A percentile compares a stretch with the other conserved stretches of the same genome.
Conservation (phyloP, 2,888 invertebrate genomes). For the Drosophila borborema region DNA sequence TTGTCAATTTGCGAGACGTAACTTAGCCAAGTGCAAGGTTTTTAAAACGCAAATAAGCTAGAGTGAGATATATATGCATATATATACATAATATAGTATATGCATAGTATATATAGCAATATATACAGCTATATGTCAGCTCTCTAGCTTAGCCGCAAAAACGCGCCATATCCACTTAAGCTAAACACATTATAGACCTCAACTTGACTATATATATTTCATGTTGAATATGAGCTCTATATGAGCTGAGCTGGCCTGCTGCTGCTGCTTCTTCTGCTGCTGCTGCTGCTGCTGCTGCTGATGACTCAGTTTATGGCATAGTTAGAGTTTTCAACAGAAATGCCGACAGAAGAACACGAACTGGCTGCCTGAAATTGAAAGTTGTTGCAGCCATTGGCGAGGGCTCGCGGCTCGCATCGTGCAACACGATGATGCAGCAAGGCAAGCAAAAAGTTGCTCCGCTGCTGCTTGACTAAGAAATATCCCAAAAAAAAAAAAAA, state of each 20-base stretch:
- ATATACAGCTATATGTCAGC: constrained; percentile 8
- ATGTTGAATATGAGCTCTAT: constrained; percentile 26
- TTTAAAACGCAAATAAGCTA: constrained; percentile 70
- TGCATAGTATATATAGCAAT: constrained; percentile 5
- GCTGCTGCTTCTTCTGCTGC: neutral
- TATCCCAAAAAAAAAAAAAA: constrained; percentile 13
- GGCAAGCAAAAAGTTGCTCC: neutral
- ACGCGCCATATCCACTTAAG: constrained; percentile 36
- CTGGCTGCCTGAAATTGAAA: constrained; percentile 53
- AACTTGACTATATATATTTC: constrained; percentile 11
- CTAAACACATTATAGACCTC: constrained; percentile 28
- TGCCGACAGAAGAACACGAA: constrained; percentile 24
- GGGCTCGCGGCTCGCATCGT: constrained; percentile 19
- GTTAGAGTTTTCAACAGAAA: constrained; percentile 46
- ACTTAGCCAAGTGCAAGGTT: constrained; percentile 64
- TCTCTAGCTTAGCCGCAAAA: constrained; percentile 53
- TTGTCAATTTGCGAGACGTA: constrained; percentile 45
- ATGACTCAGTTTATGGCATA: constrained; percentile 56
- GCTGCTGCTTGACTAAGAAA: constrained; percentile 34
- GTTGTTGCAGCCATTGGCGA: constrained; percentile 38
- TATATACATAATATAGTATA: neutral
- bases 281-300: constrained; percentile 19
- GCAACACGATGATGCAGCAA: constrained; percentile 56
- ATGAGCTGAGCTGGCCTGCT: neutral
- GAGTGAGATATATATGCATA: neutral